Conservation (phyloP, 1,140 invertebrate species). For the Ridgeia piscesae region DNA sequence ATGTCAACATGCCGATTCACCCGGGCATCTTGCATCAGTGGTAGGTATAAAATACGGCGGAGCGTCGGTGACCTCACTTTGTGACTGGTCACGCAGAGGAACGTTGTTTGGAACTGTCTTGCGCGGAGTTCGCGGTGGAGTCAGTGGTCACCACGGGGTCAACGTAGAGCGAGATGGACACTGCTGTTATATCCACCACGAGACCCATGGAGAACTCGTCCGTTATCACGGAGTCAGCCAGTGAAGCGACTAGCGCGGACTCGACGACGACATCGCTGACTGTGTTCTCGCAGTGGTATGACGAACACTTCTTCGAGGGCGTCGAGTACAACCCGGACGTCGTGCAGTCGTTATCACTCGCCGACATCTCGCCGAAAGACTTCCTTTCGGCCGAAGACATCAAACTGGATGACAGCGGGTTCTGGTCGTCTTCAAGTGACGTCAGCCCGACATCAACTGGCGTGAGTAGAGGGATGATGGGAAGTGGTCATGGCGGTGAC, state of each 20-base stretch:
- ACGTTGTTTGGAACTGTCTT: background rate
- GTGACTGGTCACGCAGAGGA: background rate
- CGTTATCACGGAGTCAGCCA: background rate
- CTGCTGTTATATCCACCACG: background rate
- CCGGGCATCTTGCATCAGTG: background rate
- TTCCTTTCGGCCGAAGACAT: background rate
- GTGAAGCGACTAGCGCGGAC: background rate
- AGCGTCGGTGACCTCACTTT: background rate
- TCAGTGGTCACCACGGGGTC: background rate
- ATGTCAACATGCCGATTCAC: background rate
- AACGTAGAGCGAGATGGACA: background rate
- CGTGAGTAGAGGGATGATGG: background rate
- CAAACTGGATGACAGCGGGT: background rate
- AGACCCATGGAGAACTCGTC: background rate
- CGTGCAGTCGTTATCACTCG: background rate
- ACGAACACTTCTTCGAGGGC: background rate
- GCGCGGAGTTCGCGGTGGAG: background rate
- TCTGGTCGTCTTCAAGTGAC: background rate
- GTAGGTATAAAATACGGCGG: background rate
- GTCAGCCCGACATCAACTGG: background rate
- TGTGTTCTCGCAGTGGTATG: background rate
- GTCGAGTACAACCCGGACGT: background rate
- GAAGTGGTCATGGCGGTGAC: background rate
- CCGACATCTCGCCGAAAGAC: background rate
- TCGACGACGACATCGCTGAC: background rate